phyloP scores from a whole-genome alignment of 2,113 vertebrate genomes.

The Paradisaea rubra region DNA sequence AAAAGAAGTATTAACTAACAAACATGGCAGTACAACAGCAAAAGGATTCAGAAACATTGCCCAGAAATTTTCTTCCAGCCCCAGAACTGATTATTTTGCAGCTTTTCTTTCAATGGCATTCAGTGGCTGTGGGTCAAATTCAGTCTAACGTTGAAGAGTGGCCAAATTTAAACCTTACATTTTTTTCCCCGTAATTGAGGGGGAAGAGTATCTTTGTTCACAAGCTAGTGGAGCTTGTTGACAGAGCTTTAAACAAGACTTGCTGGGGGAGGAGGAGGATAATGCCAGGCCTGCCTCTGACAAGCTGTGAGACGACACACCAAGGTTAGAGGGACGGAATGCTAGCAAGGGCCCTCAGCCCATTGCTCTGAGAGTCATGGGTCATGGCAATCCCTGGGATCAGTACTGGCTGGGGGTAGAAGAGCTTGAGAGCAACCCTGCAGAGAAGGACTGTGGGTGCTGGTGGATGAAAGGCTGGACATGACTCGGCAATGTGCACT shows the following conservation, averaged over 20 bases:
- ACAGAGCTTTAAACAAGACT: neutral
- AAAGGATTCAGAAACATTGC: neutral
- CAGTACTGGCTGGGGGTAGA: neutral
- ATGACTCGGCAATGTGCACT: fast-evolving
- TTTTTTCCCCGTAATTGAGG: neutral
- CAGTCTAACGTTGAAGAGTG: neutral
- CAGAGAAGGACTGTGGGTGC: neutral
- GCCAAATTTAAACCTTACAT: neutral
- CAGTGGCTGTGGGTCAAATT: neutral
- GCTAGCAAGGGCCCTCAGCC: neutral
- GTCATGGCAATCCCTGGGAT: neutral
- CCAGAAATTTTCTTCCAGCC: neutral
- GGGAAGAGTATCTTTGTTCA: neutral
- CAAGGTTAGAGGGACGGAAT: neutral
- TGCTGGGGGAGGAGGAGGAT: too few species aligned
- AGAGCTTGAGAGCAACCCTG: neutral
- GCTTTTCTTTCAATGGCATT: neutral
- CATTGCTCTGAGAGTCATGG: neutral
- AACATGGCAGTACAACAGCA: neutral
- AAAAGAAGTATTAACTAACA: neutral
- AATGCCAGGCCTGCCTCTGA: neutral
- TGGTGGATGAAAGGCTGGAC: neutral
- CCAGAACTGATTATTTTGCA: neutral
- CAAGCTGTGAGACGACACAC: neutral
- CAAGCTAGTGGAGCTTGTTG: fast-evolving